Percentiles rank a stretch among this genome's conserved stretches.
phyloP scores from a whole-genome alignment of 2,888 invertebrate species.

The Catocala fraxini region DNA sequence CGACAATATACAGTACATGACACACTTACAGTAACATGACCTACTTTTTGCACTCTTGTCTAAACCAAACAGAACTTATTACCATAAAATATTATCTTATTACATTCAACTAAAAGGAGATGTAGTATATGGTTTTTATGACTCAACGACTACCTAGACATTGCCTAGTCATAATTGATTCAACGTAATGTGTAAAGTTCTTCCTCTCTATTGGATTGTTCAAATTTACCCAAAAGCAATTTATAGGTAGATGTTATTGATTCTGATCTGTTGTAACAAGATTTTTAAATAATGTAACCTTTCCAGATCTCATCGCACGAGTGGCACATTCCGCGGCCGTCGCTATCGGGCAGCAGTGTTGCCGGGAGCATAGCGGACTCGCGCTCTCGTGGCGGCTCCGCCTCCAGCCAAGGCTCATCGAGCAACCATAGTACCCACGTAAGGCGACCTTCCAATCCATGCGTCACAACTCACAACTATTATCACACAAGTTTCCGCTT shows the following conservation, averaged over 20 bases:
- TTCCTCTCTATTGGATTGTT: too few relatives aligned
- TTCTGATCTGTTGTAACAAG: neutral
- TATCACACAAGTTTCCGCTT: constrained; percentile 46
- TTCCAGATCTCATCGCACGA: constrained; percentile 78
- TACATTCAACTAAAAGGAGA: constrained; percentile 2
- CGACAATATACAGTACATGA: constrained; percentile 29
- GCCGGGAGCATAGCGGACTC: constrained; percentile 73
- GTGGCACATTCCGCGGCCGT: constrained; percentile 95
- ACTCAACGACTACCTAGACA: neutral
- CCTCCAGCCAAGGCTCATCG: constrained; percentile 88
- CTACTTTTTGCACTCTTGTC: constrained; percentile 37
- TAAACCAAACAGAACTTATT: constrained; percentile 20
- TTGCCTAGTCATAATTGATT: neutral
- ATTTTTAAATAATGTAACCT: constrained; percentile 16
- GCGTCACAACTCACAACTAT: constrained; percentile 43
- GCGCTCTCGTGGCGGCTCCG: constrained; percentile 88
- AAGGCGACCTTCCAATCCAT: constrained; percentile 66
- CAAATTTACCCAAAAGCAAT: too few relatives aligned
- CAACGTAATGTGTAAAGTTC: neutral
- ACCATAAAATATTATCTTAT: constrained; percentile 25
- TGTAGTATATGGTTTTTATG: neutral
- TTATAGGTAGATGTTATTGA: neutral
- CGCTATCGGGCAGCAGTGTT: constrained; percentile 87
- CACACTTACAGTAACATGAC: constrained; percentile 38
- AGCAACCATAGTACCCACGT: constrained; percentile 94